These are phyloP conservation scores for Anoplophora glabripennis DNA, from an alignment of 1,140 invertebrate species.

Conservation along the genomic window DNA sequence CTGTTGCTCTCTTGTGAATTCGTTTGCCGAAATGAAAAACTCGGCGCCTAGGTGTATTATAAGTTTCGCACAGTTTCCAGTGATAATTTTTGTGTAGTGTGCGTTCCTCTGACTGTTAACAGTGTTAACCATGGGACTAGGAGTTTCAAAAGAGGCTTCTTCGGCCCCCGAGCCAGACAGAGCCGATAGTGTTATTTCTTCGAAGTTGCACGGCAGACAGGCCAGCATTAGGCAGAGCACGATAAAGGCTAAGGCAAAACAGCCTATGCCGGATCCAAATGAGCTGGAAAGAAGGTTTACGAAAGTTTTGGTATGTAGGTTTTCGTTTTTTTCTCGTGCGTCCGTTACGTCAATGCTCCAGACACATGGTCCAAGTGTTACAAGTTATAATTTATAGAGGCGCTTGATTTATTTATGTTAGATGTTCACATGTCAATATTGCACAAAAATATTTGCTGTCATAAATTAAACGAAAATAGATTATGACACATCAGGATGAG, in stretches of 20 bases:
- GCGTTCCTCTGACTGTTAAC: background rate
- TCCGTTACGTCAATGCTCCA: background rate
- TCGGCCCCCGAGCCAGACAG: slow-evolving; percentile 24
- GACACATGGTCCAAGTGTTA: no score
- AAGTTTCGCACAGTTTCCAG: background rate
- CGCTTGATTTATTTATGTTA: no score
- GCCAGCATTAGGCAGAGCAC: slow-evolving; percentile 61
- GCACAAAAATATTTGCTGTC: no score
- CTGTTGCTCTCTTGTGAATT: slow-evolving; percentile 27
- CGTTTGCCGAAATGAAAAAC: slow-evolving; percentile 7
- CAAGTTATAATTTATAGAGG: no score
- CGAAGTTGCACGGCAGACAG: slow-evolving; percentile 42
- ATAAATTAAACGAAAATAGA: no score
- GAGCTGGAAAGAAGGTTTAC: slow-evolving; percentile 90
- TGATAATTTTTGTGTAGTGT: slow-evolving; percentile 3
- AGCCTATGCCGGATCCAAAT: slow-evolving; percentile 82
- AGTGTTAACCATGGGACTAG: slow-evolving; percentile 27
- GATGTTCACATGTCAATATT: no score
- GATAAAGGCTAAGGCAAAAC: slow-evolving; percentile 70
- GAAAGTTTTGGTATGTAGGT: slow-evolving; percentile 85
- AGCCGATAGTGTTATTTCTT: slow-evolving; percentile 39
- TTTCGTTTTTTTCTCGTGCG: slow-evolving; percentile 1
- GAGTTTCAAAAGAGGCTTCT: slow-evolving; percentile 29
- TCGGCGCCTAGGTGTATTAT: background rate
- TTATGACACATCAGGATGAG: no score